These are phyloP conservation scores for Perccottus glenii DNA, from an alignment of 2,113 vertebrate genomes.

Conservation along the genomic window DNA sequence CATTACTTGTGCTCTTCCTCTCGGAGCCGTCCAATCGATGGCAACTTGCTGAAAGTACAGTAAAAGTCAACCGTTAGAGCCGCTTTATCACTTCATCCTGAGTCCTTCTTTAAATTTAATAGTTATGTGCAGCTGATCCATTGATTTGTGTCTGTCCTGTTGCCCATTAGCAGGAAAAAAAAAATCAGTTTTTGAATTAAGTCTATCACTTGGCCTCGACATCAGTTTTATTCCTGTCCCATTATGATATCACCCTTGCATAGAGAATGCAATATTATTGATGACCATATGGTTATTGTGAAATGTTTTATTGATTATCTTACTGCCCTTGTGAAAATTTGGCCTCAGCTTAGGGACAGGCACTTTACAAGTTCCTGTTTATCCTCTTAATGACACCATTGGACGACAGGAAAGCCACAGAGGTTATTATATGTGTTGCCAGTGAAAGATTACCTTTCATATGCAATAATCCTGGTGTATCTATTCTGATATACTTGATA, in stretches of 20 bases:
- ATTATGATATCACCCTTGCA: conserved; percentile 47
- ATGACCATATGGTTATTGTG: conserved; percentile 53
- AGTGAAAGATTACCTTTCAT: conserved; percentile 9
- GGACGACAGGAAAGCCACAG: conserved; percentile 1
- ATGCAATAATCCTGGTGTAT: conserved; percentile 9
- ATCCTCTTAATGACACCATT: conserved; percentile 21
- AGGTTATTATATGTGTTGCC: conserved; percentile 1
- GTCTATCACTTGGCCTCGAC: conserved; percentile 44
- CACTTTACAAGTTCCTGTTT: conserved; percentile 30
- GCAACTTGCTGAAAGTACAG: conserved; percentile 46
- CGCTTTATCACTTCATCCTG: conserved; percentile 37
- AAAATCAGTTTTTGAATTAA: conserved; percentile 51
- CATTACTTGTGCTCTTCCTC: conserved; percentile 27
- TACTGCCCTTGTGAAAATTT: conserved; percentile 23
- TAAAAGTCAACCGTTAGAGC: conserved; percentile 28
- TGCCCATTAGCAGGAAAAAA: conserved; percentile 57
- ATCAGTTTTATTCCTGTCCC: conserved; percentile 35
- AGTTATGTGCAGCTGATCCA: conserved; percentile 61
- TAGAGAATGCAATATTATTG: conserved; percentile 50
- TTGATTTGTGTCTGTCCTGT: conserved; percentile 55
- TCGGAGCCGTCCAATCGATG: conserved; percentile 45
- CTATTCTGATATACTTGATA: neutral
- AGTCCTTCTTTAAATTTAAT: conserved; percentile 40
- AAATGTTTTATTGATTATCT: conserved; percentile 60
- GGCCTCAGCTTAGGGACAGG: conserved; percentile 18